A percentile compares a stretch with the other conserved stretches of the same genome.
phyloP scores from a whole-genome alignment of 2,113 vertebrate species.

The Corynorhinus townsendii region DNA sequence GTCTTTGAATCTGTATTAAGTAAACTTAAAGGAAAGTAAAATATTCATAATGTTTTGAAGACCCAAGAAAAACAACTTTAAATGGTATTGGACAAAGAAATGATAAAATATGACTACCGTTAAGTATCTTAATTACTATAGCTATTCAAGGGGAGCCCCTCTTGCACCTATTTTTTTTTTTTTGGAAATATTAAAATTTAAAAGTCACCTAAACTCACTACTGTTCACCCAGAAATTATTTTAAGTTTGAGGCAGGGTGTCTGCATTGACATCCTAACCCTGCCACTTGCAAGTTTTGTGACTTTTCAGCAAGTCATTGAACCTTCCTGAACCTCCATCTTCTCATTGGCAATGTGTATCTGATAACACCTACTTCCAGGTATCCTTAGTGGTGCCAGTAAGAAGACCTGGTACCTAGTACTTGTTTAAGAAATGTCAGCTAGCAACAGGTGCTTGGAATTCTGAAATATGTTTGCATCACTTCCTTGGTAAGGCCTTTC shows the following conservation, averaged over 20 bases:
- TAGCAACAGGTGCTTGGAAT: background rate
- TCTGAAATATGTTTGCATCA: background rate
- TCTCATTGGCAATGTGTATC: accelerated
- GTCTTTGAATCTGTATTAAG: background rate
- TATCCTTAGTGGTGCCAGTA: accelerated
- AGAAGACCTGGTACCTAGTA: background rate
- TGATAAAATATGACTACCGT: background rate
- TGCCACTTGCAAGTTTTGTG: background rate
- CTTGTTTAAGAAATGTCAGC: background rate
- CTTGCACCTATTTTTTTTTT: background rate
- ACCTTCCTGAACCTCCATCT: background rate
- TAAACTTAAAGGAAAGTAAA: background rate
- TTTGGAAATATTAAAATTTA: background rate
- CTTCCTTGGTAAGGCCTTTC: background rate
- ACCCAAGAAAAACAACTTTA: background rate
- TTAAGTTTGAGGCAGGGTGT: background rate
- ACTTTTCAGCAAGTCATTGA: background rate
- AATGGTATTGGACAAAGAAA: background rate
- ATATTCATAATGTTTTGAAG: background rate
- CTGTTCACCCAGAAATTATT: background rate
- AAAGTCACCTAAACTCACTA: background rate
- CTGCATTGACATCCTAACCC: background rate
- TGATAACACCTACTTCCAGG: background rate
- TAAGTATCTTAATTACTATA: background rate
- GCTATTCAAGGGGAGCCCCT: background rate